Conservation (phyloP, 2,113 vertebrate genomes). For the Vanacampus margaritifer region DNA sequence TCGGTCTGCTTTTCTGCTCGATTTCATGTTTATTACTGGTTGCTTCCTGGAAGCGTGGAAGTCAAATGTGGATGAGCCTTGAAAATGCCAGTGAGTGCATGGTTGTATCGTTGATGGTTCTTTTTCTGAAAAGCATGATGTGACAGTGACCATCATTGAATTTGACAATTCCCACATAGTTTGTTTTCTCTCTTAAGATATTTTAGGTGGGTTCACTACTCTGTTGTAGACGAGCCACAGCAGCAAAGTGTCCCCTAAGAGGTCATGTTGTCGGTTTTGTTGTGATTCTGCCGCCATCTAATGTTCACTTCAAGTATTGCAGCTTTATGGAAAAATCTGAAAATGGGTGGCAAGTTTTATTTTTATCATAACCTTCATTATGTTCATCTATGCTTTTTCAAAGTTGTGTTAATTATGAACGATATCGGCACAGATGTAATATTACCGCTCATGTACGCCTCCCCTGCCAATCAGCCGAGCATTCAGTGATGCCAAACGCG, state of each 20-base stretch:
- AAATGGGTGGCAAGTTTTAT: background rate
- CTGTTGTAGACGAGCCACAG: constrained; percentile 27
- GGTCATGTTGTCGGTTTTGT: constrained; percentile 24
- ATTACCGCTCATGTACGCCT: constrained; percentile 20
- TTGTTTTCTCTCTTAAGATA: background rate
- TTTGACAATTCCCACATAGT: constrained; percentile 9
- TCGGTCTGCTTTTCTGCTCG: background rate
- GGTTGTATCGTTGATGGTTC: constrained; percentile 46
- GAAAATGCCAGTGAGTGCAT: constrained; percentile 50
- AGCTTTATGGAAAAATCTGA: constrained; percentile 40
- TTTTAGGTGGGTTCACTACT: constrained; percentile 1
- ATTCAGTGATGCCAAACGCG: constrained; percentile 69
- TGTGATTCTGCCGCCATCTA: constrained; percentile 13
- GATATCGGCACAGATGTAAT: constrained; percentile 53
- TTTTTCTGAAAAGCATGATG: constrained; percentile 40
- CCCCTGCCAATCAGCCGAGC: constrained; percentile 13
- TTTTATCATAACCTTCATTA: constrained; percentile 22
- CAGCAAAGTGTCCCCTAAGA: constrained; percentile 38
- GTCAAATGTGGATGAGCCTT: constrained; percentile 13
- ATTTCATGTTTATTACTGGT: background rate
- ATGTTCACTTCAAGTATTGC: constrained; percentile 14
- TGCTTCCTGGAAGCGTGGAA: background rate
- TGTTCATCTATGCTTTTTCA: constrained; percentile 43
- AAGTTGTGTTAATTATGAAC: constrained; percentile 45
- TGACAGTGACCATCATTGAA: constrained; percentile 22